A percentile compares a stretch with the other conserved stretches of the same genome.
phyloP scores from a whole-genome alignment of 2,797 vertebrate genomes.

The Cichlasoma orientale region DNA sequence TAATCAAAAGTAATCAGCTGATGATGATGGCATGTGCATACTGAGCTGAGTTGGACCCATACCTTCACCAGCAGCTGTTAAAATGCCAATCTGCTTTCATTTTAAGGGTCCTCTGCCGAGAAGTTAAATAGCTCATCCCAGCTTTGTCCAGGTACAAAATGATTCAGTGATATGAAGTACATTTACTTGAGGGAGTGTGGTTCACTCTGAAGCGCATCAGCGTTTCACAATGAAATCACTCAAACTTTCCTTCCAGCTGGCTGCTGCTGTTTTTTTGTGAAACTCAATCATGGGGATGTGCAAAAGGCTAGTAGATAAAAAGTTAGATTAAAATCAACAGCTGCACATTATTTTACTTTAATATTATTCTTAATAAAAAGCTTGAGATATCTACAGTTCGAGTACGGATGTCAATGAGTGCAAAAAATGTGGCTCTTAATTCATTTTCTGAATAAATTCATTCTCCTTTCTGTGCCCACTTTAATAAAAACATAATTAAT shows the following conservation, averaged over 20 bases:
- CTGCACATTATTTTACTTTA: conserved; percentile 41
- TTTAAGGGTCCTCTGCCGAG: background rate
- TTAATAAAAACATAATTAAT: background rate
- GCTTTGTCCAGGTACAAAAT: background rate
- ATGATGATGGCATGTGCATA: background rate
- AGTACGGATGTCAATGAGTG: background rate
- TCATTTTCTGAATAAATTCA: background rate
- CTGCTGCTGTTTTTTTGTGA: background rate
- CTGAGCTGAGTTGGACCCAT: background rate
- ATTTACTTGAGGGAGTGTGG: background rate
- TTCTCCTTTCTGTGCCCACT: background rate
- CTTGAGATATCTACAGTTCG: background rate
- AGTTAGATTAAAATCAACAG: conserved; percentile 38
- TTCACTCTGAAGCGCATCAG: background rate
- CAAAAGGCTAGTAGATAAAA: background rate
- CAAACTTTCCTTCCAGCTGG: conserved; percentile 8
- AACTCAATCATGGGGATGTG: conserved; percentile 16
- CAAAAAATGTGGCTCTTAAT: background rate
- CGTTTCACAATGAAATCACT: background rate
- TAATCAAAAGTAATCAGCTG: background rate
- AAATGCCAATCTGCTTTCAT: background rate
- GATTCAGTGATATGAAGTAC: background rate
- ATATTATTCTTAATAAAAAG: conserved; percentile 14
- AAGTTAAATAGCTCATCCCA: background rate
- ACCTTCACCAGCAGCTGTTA: conserved; percentile 4